Conservation (phyloP, 1,140 invertebrate genomes). For the Drosophila elegans region DNA sequence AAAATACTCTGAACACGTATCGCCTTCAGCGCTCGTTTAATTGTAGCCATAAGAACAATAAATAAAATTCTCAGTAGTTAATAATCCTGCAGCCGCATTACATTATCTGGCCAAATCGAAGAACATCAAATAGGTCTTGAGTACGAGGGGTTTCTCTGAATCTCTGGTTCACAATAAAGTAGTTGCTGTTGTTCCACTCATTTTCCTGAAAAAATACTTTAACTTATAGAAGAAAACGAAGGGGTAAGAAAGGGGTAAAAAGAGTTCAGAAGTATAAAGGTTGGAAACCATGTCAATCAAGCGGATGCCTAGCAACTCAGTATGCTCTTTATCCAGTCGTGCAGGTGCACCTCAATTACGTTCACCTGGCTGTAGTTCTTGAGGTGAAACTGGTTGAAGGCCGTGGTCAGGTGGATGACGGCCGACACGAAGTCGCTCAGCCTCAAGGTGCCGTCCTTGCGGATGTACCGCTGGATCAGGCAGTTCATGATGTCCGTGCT, state of each 20-base stretch:
- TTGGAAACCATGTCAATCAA: neutral
- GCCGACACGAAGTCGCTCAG: slow-evolving; percentile 97
- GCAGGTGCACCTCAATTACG: slow-evolving; percentile 91
- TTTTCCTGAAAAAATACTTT: too few species aligned
- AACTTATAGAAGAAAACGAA: neutral
- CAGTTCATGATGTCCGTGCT: slow-evolving; percentile 93
- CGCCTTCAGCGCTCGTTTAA: slow-evolving; percentile 41
- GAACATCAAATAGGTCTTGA: neutral
- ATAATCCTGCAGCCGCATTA: neutral
- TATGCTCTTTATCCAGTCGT: slow-evolving; percentile 87
- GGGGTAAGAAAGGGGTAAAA: neutral
- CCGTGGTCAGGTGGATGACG: slow-evolving; percentile 94
- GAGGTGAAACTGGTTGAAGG: slow-evolving; percentile 94
- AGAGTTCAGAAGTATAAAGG: too few species aligned
- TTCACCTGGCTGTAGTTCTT: slow-evolving; percentile 94
- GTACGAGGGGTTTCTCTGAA: too few species aligned
- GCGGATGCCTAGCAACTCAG: slow-evolving; percentile 51
- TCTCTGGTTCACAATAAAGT: too few species aligned
- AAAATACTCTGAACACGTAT: slow-evolving; percentile 47
- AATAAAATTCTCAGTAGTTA: slow-evolving; percentile 38
- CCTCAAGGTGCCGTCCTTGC: slow-evolving; percentile 96
- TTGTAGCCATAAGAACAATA: slow-evolving; percentile 35
- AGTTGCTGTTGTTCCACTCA: too few species aligned
- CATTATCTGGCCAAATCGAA: slow-evolving; percentile 1
- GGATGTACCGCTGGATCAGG: slow-evolving; percentile 94